A percentile compares a stretch with the other conserved stretches of the same genome.
These are phyloP conservation scores for Pentamera pediparva DNA, from an alignment of 53 echinoderm and acorn worm genomes.

Conservation along the genomic window DNA sequence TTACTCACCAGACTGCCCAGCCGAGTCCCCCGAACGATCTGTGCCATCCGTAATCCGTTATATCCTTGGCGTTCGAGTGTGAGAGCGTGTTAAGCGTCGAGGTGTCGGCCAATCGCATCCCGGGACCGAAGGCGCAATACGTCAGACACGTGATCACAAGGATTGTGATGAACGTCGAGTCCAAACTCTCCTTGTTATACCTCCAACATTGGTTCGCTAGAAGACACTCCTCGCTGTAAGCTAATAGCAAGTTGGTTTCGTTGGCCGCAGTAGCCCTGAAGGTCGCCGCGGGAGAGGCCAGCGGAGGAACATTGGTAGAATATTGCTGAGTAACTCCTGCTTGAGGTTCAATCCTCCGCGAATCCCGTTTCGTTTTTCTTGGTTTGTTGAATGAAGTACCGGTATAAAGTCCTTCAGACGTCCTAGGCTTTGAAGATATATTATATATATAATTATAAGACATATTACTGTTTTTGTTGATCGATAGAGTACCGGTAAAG, in stretches of 20 bases:
- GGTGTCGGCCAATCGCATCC: slow-evolving; percentile 54
- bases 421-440: too few relatives aligned
- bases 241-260: background rate
- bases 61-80: slow-evolving; percentile 24
- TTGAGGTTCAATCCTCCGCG: background rate
- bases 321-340: background rate
- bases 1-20: slow-evolving; percentile 51
- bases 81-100: slow-evolving; percentile 55
- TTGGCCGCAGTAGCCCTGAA: background rate
- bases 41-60: slow-evolving; percentile 61
- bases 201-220: slow-evolving; percentile 65
- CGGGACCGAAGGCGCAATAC: slow-evolving; percentile 34
- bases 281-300: too few relatives aligned
- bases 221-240: slow-evolving; percentile 29
- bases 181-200: slow-evolving; percentile 48
- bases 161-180: slow-evolving; percentile 40
- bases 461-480: background rate
- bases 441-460: too few relatives aligned
- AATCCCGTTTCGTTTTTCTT: background rate
- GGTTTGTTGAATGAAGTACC: too few relatives aligned
- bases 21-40: slow-evolving; percentile 56
- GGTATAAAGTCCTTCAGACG: too few relatives aligned
- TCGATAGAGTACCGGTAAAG: background rate
- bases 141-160: slow-evolving; percentile 49
- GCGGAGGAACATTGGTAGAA: too few relatives aligned